Percentiles rank a stretch among this genome's conserved stretches.
Evolutionary conservation across 2,113 vertebrate genomes (phyloP).

Genomic region (Equus przewalskii): DNA sequence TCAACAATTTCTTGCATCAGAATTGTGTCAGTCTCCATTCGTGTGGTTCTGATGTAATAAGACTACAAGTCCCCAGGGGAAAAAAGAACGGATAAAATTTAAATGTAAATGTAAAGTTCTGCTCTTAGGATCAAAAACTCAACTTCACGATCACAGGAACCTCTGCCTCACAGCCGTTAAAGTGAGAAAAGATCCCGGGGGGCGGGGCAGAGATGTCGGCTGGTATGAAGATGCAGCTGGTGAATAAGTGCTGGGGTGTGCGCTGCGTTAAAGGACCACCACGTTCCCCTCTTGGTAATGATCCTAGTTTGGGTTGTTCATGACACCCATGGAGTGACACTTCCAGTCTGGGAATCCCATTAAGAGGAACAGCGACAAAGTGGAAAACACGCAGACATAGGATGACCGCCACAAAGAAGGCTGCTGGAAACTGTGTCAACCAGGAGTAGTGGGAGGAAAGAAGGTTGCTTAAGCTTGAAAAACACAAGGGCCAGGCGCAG

Average conservation of each 20-base stretch:
- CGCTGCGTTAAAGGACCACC: neutral
- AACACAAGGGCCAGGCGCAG: neutral
- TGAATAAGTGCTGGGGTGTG: fast-evolving
- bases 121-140: neutral
- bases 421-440: neutral
- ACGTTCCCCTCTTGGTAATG: neutral
- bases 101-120: neutral
- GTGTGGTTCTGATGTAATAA: neutral
- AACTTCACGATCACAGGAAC: neutral
- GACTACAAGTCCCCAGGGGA: neutral
- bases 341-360: neutral
- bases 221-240: neutral
- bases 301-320: neutral
- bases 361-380: neutral
- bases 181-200: neutral
- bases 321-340: fast-evolving
- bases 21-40: neutral
- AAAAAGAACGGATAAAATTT: neutral
- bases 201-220: neutral
- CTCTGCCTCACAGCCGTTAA: neutral
- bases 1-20: neutral
- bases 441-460: neutral
- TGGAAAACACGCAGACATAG: neutral
- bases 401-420: neutral
- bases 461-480: neutral